Conservation (phyloP, 2,888 invertebrate species). For the Caenorhabditis doughertyi region DNA sequence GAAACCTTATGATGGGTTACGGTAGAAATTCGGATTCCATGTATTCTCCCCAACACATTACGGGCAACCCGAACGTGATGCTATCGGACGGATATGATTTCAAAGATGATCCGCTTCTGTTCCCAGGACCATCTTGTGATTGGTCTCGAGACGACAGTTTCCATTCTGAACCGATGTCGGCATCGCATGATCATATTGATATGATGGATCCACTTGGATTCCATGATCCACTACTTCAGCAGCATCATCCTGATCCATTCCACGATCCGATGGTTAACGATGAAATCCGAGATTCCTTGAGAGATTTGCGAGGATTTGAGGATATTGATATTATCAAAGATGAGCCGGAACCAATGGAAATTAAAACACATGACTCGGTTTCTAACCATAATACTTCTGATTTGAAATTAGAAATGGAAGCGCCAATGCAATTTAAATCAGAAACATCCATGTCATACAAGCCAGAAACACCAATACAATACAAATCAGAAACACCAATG, state of each 20-base stretch:
- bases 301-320: not conserved
- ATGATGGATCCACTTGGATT: constrained; percentile 25
- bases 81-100: constrained; percentile 21
- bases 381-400: not conserved
- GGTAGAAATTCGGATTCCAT: not conserved
- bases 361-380: too few relatives aligned
- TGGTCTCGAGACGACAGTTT: constrained; percentile 52
- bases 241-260: not conserved
- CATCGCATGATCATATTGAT: constrained; percentile 29
- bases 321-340: not conserved
- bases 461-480: too few relatives aligned
- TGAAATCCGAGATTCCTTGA: not conserved
- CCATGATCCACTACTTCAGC: constrained; percentile 19
- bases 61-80: constrained; percentile 32
- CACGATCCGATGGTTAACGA: not conserved
- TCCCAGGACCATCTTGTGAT: not conserved
- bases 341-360: not conserved
- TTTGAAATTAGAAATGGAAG: constrained; percentile 29
- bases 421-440: too few relatives aligned
- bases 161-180: constrained; percentile 4
- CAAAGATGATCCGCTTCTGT: constrained; percentile 36
- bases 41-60: constrained; percentile 39
- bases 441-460: too few relatives aligned
- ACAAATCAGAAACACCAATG: constrained; percentile 33
- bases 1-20: not conserved